Percentiles rank a stretch among this genome's conserved stretches.
Conservation (phyloP, 2,888 invertebrate genomes). For the Ichneumon xanthorius region DNA sequence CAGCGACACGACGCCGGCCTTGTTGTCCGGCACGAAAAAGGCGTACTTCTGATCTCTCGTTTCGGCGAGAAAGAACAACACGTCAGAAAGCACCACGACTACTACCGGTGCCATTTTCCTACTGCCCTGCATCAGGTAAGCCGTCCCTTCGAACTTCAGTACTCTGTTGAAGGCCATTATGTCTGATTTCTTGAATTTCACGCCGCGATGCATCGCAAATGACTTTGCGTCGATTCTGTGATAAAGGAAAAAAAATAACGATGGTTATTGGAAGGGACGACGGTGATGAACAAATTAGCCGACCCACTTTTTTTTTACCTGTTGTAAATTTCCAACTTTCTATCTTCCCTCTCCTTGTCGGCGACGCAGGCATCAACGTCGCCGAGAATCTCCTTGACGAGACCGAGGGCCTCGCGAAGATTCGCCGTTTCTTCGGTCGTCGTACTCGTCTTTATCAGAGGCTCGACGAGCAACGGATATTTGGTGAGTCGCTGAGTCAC, state of each 20-base stretch:
- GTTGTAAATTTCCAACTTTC: constrained; percentile 96
- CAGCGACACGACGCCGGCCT: constrained; percentile 97
- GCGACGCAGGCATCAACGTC: constrained; percentile 97
- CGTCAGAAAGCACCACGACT: constrained; percentile 96
- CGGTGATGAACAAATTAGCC: constrained; percentile 39
- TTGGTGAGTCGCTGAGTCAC: constrained; percentile 98
- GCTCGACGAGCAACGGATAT: constrained; percentile 96
- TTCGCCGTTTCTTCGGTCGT: constrained; percentile 93
- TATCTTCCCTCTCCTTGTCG: constrained; percentile 94
- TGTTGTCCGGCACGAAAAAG: constrained; percentile 97
- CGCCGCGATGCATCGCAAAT: constrained; percentile 92
- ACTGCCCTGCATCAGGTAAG: constrained; percentile 95
- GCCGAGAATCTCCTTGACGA: constrained; percentile 95
- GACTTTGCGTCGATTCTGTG: constrained; percentile 95
- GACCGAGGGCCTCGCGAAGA: constrained; percentile 91
- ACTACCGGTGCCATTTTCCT: constrained; percentile 95
- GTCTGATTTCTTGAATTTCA: constrained; percentile 97
- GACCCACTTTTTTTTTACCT: constrained; percentile 79
- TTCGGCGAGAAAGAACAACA: constrained; percentile 96
- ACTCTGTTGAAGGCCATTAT: constrained; percentile 93
- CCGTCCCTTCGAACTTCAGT: constrained; percentile 95
- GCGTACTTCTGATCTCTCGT: constrained; percentile 95
- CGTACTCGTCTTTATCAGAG: constrained; percentile 95
- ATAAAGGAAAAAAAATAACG: constrained; percentile 18
- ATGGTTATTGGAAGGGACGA: background rate